These are phyloP conservation scores for Drosophila pegasa DNA, from an alignment of 2,888 invertebrate genomes.

Conservation along the genomic window DNA sequence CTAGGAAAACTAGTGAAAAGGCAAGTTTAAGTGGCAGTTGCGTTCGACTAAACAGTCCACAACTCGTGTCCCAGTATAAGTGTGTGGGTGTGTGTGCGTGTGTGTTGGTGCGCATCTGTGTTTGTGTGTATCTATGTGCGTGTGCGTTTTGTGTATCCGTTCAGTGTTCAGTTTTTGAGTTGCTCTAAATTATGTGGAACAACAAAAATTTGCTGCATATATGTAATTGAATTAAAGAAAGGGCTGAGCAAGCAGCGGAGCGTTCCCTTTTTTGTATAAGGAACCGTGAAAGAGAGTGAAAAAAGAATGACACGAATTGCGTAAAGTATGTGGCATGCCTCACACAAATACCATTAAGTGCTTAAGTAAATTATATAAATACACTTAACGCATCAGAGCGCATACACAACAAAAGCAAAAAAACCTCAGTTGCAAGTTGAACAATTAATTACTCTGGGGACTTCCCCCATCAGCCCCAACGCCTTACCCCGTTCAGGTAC, in stretches of 20 bases:
- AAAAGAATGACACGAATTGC: constrained; percentile 56
- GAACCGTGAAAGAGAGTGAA: constrained; percentile 21
- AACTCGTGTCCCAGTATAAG: constrained; percentile 20
- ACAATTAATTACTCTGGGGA: constrained; percentile 15
- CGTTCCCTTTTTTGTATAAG: constrained; percentile 53
- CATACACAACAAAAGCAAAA: constrained; percentile 35
- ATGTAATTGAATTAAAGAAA: constrained; percentile 71
- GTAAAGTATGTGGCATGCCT: constrained; percentile 56
- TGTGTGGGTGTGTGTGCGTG: constrained; percentile 18
- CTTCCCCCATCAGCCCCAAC: not conserved
- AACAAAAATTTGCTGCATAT: constrained; percentile 41
- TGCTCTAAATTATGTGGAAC: constrained; percentile 62
- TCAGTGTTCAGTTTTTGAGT: constrained; percentile 50
- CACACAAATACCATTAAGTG: constrained; percentile 66
- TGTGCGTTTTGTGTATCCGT: constrained; percentile 71
- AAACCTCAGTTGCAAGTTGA: constrained; percentile 1
- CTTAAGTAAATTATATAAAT: constrained; percentile 73
- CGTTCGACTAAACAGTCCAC: constrained; percentile 44
- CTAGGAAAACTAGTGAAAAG: constrained; percentile 68
- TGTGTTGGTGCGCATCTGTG: constrained; percentile 6
- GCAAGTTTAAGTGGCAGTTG: constrained; percentile 73
- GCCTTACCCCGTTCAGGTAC: constrained; percentile 11
- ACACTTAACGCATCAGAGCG: constrained; percentile 55
- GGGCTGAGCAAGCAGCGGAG: constrained; percentile 43
- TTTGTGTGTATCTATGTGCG: constrained; percentile 44